phyloP scores from a whole-genome alignment of 2,797 vertebrate genomes.

The Lindbergichthys nudifrons region DNA sequence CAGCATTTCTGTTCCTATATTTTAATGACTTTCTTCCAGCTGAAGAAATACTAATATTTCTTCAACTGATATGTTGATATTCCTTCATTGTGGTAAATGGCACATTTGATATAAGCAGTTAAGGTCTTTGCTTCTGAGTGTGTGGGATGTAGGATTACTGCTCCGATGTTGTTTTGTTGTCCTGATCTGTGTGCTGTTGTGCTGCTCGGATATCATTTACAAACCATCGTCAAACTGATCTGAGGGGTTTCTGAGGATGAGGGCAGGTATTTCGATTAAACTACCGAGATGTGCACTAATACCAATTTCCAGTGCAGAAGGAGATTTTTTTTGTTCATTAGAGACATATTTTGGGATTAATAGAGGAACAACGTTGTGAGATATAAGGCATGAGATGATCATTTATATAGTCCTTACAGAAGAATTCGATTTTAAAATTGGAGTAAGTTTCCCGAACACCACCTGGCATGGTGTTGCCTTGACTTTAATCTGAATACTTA shows the following conservation, averaged over 20 bases:
- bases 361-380: neutral
- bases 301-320: slow-evolving; percentile 4
- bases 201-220: slow-evolving; percentile 19
- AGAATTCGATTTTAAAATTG: neutral
- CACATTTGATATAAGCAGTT: neutral
- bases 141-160: slow-evolving; percentile 16
- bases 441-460: neutral
- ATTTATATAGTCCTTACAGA: neutral
- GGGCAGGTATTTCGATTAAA: neutral
- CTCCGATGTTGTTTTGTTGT: slow-evolving; percentile 14
- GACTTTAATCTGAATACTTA: neutral
- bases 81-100: neutral
- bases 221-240: slow-evolving; percentile 24
- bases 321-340: slow-evolving; percentile 9
- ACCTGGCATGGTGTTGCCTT: too few relatives aligned
- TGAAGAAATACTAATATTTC: neutral
- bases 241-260: neutral
- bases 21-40: too few relatives aligned
- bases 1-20: too few relatives aligned
- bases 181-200: slow-evolving; percentile 17
- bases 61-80: neutral
- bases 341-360: neutral
- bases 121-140: neutral
- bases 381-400: neutral
- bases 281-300: neutral